Base-by-base conservation (phyloP, 2,797 vertebrate genomes). In the Dallia pectoralis region DNA sequence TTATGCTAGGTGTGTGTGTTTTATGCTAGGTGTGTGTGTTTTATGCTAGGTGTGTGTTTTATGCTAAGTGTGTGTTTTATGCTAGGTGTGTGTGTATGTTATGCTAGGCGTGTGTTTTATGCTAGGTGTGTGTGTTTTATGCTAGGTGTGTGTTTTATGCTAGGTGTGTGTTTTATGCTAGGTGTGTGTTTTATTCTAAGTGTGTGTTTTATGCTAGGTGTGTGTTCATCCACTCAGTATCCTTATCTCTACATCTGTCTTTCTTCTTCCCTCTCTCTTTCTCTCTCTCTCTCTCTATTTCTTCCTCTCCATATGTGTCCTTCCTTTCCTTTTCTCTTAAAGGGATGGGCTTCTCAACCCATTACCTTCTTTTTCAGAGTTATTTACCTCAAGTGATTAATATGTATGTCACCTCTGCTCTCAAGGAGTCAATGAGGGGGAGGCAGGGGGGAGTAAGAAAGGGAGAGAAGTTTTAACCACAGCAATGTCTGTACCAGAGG, bases 301-400 rank as follows among this genome's bases (percentile, higher is more conserved):
- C 32, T 66, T 16, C n/a, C 32, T 40, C 64, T 1, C 33, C 33
- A 36, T 36, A 8, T 3, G 3, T 36, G 33, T 36, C 33, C 33
- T 8, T 36, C 33, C 29, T 64, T 15, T 30, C 9, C 32, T 29
- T 64, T 30, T 40, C 33, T n/a, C 33, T 36, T 65, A 33, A 4
- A 19, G 27, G 40, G 29, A 36, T 5, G 16, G 71, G 68, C 71
- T 79, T 78, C 76, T 82, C 71, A 79, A 76, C 56, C 70, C 70
- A 75, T 81, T 82, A 77, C 70, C 70, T 75, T 82, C 75, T 70
- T 64, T 70, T 64, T n/a, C 19, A 66, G 70, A 78, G 62, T 75
- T 82, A 71, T 81, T 84, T 75, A 64, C 73, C 75, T 53, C 53
- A 72, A 27, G 53, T 83, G 78, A 81, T 81, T 82, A 80, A 76